Percentiles rank a stretch among this genome's conserved stretches.
These are phyloP conservation scores for Auanema sp. DNA, from an alignment of 2,888 invertebrate species.

Conservation along the genomic window DNA sequence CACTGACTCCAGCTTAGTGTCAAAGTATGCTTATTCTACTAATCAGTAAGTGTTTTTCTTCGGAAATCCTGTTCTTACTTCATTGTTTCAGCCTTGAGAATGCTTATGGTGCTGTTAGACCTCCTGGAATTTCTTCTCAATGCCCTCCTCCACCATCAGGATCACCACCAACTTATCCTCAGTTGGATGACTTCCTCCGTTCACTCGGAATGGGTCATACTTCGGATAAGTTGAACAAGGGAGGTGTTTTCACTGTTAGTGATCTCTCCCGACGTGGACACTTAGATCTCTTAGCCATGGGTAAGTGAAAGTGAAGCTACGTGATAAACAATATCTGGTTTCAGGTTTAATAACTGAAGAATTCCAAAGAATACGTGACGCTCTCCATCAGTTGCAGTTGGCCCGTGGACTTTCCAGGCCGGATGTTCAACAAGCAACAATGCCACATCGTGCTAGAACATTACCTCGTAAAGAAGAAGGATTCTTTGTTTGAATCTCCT, in stretches of 20 bases:
- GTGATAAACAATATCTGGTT: background rate
- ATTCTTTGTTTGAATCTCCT: conserved; percentile 17
- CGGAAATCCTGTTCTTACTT: background rate
- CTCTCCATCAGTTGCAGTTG: conserved; percentile 19
- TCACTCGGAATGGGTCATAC: conserved; percentile 20
- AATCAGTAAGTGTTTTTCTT: conserved; percentile 5
- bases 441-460: conserved; percentile 12
- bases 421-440: conserved; percentile 3
- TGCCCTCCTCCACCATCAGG: conserved; percentile 31
- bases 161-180: conserved; percentile 39
- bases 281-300: conserved; percentile 20
- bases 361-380: conserved; percentile 20
- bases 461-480: conserved; percentile 14
- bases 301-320: too few relatives aligned
- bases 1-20: conserved; percentile 8
- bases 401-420: conserved; percentile 16
- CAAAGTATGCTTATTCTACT: background rate
- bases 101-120: background rate
- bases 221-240: conserved; percentile 10
- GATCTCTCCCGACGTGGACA: conserved; percentile 15
- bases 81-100: background rate
- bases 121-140: conserved; percentile 8
- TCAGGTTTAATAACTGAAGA: conserved; percentile 21
- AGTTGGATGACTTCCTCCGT: conserved; percentile 46
- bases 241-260: conserved; percentile 15